Conservation (phyloP, 2,113 vertebrate species). For the Laticauda colubrina region DNA sequence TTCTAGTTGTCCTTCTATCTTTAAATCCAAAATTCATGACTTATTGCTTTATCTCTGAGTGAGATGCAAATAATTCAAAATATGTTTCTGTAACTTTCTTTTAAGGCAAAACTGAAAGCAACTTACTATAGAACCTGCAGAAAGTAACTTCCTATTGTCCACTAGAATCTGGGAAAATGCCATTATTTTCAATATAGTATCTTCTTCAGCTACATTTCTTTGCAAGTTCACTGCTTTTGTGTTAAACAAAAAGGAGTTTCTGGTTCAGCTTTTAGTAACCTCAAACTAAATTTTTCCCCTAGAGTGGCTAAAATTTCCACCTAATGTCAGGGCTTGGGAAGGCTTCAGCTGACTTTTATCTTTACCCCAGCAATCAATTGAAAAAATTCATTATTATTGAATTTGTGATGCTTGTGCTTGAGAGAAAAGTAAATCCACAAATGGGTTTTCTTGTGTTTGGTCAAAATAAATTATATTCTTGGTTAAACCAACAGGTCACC, state of each 20-base stretch:
- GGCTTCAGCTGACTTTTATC: constrained; percentile 8
- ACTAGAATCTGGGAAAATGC: not conserved
- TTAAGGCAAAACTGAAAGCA: not conserved
- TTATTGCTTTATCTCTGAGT: not conserved
- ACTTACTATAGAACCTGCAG: not conserved
- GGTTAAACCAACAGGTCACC: constrained; percentile 22
- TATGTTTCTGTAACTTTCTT: not conserved
- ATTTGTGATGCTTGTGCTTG: not conserved
- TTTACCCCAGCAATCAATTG: constrained; percentile 16
- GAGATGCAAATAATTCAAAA: not conserved
- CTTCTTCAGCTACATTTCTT: not conserved
- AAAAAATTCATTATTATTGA: constrained; percentile 19
- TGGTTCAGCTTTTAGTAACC: constrained; percentile 34
- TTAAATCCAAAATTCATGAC: not conserved
- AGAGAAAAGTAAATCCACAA: constrained; percentile 18
- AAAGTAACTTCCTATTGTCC: not conserved
- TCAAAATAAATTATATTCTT: constrained; percentile 27
- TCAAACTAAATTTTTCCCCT: constrained; percentile 1
- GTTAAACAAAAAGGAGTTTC: constrained; percentile 11
- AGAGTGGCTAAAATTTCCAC: not conserved
- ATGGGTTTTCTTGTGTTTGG: not conserved
- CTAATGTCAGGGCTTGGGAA: constrained; percentile 3
- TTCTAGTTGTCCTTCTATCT: not conserved
- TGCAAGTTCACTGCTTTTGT: not conserved
- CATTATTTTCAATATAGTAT: rapidly evolving